Base-by-base conservation (phyloP, 2,797 vertebrate species). In the Alcedo atthis region DNA sequence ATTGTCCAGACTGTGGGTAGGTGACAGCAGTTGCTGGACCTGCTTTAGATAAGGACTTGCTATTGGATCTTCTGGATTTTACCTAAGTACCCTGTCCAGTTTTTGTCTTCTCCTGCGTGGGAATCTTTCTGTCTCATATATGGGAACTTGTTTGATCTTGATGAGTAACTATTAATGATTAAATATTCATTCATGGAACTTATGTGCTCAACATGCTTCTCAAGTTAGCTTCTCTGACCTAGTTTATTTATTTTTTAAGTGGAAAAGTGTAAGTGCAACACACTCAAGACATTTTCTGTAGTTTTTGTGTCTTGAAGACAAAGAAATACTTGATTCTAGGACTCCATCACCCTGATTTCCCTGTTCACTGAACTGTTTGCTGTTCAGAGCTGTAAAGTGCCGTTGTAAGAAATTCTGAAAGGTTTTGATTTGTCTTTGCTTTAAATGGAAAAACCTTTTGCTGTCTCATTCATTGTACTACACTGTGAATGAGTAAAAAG, bases 401-500 rank as follows among this genome's bases (percentile, higher is more conserved):
- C 71, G 24, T 54, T 71, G 58, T 83, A 64, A 94, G 76, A 84
- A 77, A 54, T 75, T 81, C 54, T 81, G 62, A 64, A 89, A 64
- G 25, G 45, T 48, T 82, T 92, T 61, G 15, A 28, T 71, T 91
- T 89, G 28, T 43, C 46, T 81, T 70, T 71, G 28, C 24, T 87
- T 69, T 37, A 26, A 82, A 83, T 51, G 45, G 46, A 59, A 78
- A 63, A 49, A 5, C 4, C 9, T 77, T 92, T 74, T 67, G 12
- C 53, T 89, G 33, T 11, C 24, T 48, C 15, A 8, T 63, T 92
- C 48, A 69, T 49, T 92, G 66, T 73, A 63, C 67, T 62, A 54
- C 87, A 95, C 92, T 97, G 95, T 96, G 89, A 95, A 96, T 95
- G 74, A 40, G 37, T 90, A 89, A 94, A 91, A 89, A 90, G 83